phyloP scores from a whole-genome alignment of 2,888 invertebrate species.

The Ennomos erosarius region DNA sequence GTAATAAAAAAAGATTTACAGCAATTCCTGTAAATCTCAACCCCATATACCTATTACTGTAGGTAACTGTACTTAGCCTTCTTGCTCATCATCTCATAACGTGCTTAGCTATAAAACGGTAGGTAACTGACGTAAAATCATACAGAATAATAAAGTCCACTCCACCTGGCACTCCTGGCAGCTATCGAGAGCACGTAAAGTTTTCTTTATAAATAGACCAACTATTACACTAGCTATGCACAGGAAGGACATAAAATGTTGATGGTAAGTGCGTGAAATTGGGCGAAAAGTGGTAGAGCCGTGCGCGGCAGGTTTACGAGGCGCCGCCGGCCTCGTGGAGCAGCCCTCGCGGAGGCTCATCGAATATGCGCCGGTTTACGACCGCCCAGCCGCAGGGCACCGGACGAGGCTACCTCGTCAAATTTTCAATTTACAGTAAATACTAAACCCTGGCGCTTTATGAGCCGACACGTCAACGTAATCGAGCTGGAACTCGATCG shows the following conservation, averaged over 20 bases:
- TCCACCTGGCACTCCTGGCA: too few relatives aligned
- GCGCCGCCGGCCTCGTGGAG: not conserved
- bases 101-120: too few relatives aligned
- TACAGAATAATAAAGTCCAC: too few relatives aligned
- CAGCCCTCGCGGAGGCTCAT: slow-evolving; percentile 1
- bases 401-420: not conserved
- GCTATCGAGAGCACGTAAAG: too few relatives aligned
- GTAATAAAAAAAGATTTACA: too few relatives aligned
- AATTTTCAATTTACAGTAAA: slow-evolving; percentile 9
- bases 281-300: not conserved
- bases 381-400: not conserved
- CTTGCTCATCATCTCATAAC: too few relatives aligned
- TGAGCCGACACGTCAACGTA: not conserved
- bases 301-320: not conserved
- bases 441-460: slow-evolving; percentile 4
- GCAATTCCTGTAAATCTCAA: too few relatives aligned
- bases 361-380: slow-evolving; percentile 3
- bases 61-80: too few relatives aligned
- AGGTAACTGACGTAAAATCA: too few relatives aligned
- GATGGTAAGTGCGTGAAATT: slow-evolving; percentile 4
- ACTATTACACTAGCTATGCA: too few relatives aligned
- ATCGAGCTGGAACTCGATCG: not conserved
- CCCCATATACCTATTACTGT: too few relatives aligned
- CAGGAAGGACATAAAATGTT: not conserved
- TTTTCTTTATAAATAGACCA: too few relatives aligned